These are phyloP conservation scores for Xanthostigma xanthostigma DNA, from an alignment of 2,888 invertebrate genomes.

Conservation along the genomic window DNA sequence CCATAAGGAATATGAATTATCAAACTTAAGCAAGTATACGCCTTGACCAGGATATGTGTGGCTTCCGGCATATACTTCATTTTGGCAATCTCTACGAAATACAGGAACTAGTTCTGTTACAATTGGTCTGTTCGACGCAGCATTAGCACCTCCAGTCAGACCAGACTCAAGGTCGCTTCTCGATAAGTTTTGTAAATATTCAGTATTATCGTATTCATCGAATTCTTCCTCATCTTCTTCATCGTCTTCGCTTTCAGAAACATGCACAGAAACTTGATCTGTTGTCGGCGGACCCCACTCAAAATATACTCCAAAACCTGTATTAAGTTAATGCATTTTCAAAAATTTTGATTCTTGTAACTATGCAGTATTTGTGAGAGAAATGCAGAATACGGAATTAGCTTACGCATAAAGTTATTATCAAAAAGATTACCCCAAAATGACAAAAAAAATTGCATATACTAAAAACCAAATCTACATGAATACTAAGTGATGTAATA, in stretches of 20 bases:
- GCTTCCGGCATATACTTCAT: slow-evolving; percentile 94
- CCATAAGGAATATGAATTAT: slow-evolving; percentile 98
- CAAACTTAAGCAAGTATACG: slow-evolving; percentile 95
- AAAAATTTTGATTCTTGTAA: too few relatives aligned
- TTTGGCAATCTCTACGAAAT: slow-evolving; percentile 91
- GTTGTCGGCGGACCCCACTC: slow-evolving; percentile 88
- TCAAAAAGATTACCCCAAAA: background rate
- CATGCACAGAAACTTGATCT: slow-evolving; percentile 81
- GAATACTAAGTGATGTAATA: too few relatives aligned
- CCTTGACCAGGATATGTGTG: slow-evolving; percentile 96
- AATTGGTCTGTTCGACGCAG: slow-evolving; percentile 33
- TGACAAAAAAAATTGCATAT: too few relatives aligned
- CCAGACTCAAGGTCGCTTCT: slow-evolving; percentile 46
- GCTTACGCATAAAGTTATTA: background rate
- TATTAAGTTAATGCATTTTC: too few relatives aligned
- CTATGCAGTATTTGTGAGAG: background rate
- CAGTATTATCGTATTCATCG: slow-evolving; percentile 38
- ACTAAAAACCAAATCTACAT: too few relatives aligned
- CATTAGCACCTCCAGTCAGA: slow-evolving; percentile 12
- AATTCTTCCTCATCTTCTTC: slow-evolving; percentile 52
- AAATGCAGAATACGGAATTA: background rate
- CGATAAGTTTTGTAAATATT: slow-evolving; percentile 13
- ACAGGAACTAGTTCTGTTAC: slow-evolving; percentile 84
- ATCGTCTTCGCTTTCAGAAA: slow-evolving; percentile 90
- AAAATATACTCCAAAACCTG: slow-evolving; percentile 90